Percentiles rank a stretch among this genome's conserved stretches.
phyloP scores from a whole-genome alignment of 2,797 vertebrate genomes.

The Manis crassicaudata region DNA sequence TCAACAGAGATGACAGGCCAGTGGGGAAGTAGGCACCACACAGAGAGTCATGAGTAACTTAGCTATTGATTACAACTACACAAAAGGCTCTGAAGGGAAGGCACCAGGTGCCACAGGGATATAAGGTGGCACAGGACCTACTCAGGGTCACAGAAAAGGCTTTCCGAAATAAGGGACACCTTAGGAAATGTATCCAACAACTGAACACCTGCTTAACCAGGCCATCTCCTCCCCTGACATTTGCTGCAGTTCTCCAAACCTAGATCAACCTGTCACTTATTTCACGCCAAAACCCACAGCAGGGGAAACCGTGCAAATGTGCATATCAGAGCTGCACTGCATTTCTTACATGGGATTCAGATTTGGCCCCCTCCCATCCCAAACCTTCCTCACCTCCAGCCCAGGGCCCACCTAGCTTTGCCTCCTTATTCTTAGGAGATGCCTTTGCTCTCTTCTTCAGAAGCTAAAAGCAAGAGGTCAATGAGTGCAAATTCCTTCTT shows the following conservation, averaged over 20 bases:
- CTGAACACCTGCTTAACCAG: not conserved
- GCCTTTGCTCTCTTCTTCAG: constrained; percentile 4
- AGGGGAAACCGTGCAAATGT: rapidly evolving
- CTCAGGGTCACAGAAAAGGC: not conserved
- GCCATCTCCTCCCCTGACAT: not conserved
- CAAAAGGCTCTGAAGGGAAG: not conserved
- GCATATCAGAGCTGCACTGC: rapidly evolving
- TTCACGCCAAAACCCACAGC: not conserved
- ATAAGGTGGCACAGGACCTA: not conserved
- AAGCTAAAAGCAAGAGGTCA: not conserved
- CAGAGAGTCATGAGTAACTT: not conserved
- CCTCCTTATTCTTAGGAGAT: not conserved
- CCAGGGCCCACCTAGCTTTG: not conserved
- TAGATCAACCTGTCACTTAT: not conserved
- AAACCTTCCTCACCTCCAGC: too few relatives aligned
- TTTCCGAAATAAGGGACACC: not conserved
- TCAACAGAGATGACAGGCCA: not conserved
- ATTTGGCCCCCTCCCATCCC: too few relatives aligned
- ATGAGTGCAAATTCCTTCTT: not conserved
- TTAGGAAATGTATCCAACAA: not conserved
- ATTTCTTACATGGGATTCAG: rapidly evolving
- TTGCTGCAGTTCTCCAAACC: not conserved
- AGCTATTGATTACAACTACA: not conserved
- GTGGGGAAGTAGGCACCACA: not conserved
- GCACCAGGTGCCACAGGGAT: too few relatives aligned